phyloP scores from a whole-genome alignment of 2,113 vertebrate species.

The Caranx melampygus region DNA sequence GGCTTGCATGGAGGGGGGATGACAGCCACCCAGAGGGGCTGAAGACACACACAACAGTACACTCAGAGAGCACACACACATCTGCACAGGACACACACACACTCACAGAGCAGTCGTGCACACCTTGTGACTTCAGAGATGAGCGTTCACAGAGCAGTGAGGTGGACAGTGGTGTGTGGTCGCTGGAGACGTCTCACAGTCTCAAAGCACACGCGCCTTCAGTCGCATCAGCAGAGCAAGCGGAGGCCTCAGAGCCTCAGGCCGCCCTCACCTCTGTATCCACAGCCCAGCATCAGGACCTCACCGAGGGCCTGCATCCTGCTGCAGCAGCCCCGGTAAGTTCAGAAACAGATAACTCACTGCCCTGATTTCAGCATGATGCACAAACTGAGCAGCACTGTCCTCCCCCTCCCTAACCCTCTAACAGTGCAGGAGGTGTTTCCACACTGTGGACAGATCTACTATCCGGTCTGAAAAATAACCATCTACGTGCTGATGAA shows the following conservation, averaged over 20 bases:
- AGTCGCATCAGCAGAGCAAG: background rate
- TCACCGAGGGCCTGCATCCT: conserved; percentile 7
- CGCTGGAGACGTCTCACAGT: background rate
- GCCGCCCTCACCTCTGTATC: background rate
- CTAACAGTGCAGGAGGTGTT: conserved; percentile 14
- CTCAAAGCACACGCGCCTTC: background rate
- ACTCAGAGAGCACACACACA: conserved; percentile 22
- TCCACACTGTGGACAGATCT: background rate
- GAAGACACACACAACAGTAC: conserved; percentile 50
- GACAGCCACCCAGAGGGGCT: conserved; percentile 47
- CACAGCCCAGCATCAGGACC: conserved; percentile 18
- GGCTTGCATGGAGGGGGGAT: conserved; percentile 63
- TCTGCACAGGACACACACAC: background rate
- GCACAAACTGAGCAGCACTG: background rate
- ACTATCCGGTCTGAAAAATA: background rate
- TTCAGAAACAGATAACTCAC: conserved; percentile 1
- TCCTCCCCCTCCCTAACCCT: conserved; percentile 40
- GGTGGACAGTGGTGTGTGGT: background rate
- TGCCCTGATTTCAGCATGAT: conserved; percentile 1
- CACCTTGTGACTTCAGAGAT: background rate
- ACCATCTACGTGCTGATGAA: background rate
- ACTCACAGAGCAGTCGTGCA: background rate
- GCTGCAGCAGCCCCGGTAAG: conserved; percentile 53
- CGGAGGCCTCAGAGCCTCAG: background rate
- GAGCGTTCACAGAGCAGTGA: background rate